These are phyloP conservation scores for Colletes collaris DNA, from an alignment of 2,888 invertebrate genomes.

Conservation along the genomic window DNA sequence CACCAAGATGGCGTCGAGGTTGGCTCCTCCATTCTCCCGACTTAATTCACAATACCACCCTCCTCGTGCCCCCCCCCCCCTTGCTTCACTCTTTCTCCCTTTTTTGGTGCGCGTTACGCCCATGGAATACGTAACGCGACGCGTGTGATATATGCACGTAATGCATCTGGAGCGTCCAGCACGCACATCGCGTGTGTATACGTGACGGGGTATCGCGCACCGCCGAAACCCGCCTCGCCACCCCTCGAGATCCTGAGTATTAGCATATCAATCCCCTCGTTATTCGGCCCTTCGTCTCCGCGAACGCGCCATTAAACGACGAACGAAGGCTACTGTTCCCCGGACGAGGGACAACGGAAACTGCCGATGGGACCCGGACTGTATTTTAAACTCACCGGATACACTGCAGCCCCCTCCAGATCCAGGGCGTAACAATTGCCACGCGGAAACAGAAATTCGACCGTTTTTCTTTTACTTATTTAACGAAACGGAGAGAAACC, in stretches of 20 bases:
- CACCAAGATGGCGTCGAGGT: conserved; percentile 63
- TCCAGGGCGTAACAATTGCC: too few relatives aligned
- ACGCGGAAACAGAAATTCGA: too few relatives aligned
- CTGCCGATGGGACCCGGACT: background rate
- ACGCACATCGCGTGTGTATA: conserved; percentile 31
- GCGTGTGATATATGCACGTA: conserved; percentile 49
- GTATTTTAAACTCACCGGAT: too few relatives aligned
- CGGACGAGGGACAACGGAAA: background rate
- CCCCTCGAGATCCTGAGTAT: conserved; percentile 60
- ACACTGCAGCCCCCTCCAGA: too few relatives aligned
- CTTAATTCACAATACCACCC: conserved; percentile 61
- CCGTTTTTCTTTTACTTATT: too few relatives aligned
- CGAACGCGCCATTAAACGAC: conserved; percentile 53
- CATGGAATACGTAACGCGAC: conserved; percentile 65
- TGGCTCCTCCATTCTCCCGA: conserved; percentile 45
- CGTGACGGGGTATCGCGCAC: conserved; percentile 12
- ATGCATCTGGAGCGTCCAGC: conserved; percentile 60
- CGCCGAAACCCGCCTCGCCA: conserved; percentile 31
- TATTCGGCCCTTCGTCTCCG: conserved; percentile 42
- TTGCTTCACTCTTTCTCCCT: conserved; percentile 19
- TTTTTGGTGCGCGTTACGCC: conserved; percentile 63
- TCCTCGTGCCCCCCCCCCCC: conserved; percentile 17
- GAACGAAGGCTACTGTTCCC: conserved; percentile 37
- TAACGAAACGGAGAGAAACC: too few relatives aligned
- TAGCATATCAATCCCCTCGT: conserved; percentile 74